phyloP scores from a whole-genome alignment of 2,888 invertebrate species.

The Erebia ligea region DNA sequence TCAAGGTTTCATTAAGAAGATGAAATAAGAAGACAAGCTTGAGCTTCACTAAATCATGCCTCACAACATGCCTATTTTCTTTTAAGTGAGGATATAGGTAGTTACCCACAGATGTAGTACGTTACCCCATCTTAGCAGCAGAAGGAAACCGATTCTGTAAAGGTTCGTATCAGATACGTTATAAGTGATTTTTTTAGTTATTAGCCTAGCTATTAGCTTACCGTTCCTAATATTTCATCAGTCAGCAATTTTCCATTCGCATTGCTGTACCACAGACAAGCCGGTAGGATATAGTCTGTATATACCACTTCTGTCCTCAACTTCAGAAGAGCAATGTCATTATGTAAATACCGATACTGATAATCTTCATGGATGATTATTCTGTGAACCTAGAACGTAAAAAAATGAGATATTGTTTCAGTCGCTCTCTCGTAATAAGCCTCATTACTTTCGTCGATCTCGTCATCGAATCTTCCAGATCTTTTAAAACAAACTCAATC shows the following conservation, averaged over 20 bases:
- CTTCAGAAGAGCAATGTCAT: conserved; percentile 61
- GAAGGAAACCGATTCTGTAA: too few species aligned
- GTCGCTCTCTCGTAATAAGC: not conserved
- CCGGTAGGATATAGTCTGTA: conserved; percentile 61
- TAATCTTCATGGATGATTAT: conserved; percentile 54
- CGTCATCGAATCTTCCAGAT: too few species aligned
- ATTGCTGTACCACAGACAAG: conserved; percentile 58
- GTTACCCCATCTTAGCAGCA: too few species aligned
- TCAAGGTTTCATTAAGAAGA: too few species aligned
- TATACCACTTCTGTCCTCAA: conserved; percentile 53
- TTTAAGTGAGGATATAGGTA: too few species aligned
- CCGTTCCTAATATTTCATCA: conserved; percentile 47
- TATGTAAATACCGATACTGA: conserved; percentile 44
- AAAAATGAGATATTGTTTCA: not conserved
- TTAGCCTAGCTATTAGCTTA: conserved; percentile 12
- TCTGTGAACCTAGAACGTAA: conserved; percentile 51
- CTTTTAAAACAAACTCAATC: too few species aligned
- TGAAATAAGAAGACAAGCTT: too few species aligned
- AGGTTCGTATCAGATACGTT: too few species aligned
- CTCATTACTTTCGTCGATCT: too few species aligned
- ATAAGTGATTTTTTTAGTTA: not conserved
- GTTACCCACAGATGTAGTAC: too few species aligned
- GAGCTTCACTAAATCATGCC: too few species aligned
- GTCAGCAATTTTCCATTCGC: conserved; percentile 48
- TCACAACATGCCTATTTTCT: too few species aligned